Percentiles rank a stretch among this genome's conserved stretches.
Evolutionary conservation across 1,140 invertebrate species (phyloP).

Genomic region (Monochamus saltuarius): DNA sequence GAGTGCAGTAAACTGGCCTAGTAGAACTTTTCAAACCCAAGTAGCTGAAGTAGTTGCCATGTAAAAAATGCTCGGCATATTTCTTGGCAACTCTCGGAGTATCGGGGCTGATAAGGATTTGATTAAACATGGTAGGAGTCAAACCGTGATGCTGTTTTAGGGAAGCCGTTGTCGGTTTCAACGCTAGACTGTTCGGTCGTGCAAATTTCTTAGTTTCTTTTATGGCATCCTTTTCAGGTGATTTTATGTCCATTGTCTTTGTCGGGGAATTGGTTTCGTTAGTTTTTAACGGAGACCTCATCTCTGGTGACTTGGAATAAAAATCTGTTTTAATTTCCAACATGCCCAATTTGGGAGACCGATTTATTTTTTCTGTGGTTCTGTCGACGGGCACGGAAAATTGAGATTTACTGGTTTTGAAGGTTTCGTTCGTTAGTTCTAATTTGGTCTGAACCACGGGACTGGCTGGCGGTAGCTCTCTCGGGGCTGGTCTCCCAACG

Average conservation of each 20-base stretch:
- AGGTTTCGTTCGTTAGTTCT: too few species aligned
- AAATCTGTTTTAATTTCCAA: conserved; percentile 1
- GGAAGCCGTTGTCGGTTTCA: conserved; percentile 79
- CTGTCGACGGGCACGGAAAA: background rate
- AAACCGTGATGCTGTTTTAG: conserved; percentile 76
- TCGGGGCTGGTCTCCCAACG: conserved; percentile 7
- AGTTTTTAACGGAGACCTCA: background rate
- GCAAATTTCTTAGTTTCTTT: conserved; percentile 63
- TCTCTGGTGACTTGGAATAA: background rate
- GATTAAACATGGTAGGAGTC: conserved; percentile 72
- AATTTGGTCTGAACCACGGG: too few species aligned
- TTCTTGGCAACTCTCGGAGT: conserved; percentile 84
- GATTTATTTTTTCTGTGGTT: background rate
- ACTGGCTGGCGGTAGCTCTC: background rate
- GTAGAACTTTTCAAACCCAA: conserved; percentile 88
- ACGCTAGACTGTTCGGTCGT: conserved; percentile 73
- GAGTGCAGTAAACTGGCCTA: conserved; percentile 86
- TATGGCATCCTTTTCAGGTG: conserved; percentile 11
- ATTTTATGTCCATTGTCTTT: conserved; percentile 22
- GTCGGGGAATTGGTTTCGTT: conserved; percentile 10
- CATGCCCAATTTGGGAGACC: background rate
- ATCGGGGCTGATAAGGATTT: conserved; percentile 82
- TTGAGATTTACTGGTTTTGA: background rate
- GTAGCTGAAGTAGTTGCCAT: conserved; percentile 91
- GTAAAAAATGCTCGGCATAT: conserved; percentile 83